phyloP scores from a whole-genome alignment of 2,113 vertebrate species.

The Alethe castanea region DNA sequence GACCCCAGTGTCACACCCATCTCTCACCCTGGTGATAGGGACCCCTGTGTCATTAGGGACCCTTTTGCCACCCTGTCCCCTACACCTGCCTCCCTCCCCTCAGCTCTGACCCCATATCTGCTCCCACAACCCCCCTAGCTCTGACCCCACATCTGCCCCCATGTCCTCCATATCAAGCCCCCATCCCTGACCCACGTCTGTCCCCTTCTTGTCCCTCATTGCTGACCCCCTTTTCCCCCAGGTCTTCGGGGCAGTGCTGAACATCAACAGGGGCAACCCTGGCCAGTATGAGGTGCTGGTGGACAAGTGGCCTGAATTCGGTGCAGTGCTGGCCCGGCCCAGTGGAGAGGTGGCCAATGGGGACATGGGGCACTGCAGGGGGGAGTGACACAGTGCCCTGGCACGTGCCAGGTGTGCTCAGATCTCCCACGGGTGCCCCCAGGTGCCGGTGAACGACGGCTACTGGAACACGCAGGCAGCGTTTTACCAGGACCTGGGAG shows the following conservation, averaged over 20 bases:
- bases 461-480: background rate
- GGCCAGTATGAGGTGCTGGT: background rate
- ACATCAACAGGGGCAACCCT: constrained; percentile 34
- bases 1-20: background rate
- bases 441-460: background rate
- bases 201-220: background rate
- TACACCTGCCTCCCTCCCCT: no score
- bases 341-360: background rate
- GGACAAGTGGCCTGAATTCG: constrained; percentile 19
- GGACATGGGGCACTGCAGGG: background rate
- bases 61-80: background rate
- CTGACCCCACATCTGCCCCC: background rate
- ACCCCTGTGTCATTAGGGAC: background rate
- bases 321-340: background rate
- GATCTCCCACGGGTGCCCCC: background rate
- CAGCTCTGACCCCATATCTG: background rate
- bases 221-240: background rate
- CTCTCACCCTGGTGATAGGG: background rate
- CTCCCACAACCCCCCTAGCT: no score
- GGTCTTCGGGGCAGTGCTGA: constrained; percentile 25
- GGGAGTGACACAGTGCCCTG: background rate
- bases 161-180: background rate
- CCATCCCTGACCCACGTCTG: background rate
- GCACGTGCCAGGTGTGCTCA: background rate
- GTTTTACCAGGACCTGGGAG: background rate